These are phyloP conservation scores for Novumbra hubbsi DNA, from an alignment of 2,797 vertebrate species.

Conservation along the genomic window DNA sequence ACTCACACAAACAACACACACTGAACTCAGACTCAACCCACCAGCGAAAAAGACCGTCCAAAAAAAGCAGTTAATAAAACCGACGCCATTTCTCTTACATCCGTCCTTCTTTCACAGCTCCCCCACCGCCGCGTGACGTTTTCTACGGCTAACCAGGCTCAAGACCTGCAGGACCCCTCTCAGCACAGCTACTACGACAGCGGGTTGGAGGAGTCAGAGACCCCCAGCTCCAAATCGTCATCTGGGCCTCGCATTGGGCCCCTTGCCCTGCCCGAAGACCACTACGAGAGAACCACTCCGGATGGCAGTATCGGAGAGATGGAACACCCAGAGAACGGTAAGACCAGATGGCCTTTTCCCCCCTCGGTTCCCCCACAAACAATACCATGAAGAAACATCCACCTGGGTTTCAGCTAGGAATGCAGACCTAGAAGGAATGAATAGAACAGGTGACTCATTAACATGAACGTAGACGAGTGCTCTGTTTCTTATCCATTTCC, in stretches of 20 bases:
- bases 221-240: constrained; percentile 97
- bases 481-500: too few relatives aligned
- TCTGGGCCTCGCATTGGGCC: constrained; percentile 96
- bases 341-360: constrained; percentile 55
- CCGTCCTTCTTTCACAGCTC: constrained; percentile 70
- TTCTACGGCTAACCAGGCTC: constrained; percentile 93
- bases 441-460: too few relatives aligned
- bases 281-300: constrained; percentile 97
- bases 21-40: neutral
- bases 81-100: neutral
- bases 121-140: constrained; percentile 98
- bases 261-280: constrained; percentile 94
- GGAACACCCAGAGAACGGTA: constrained; percentile 98
- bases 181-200: constrained; percentile 99
- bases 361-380: neutral
- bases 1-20: constrained; percentile 25
- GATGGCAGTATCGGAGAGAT: constrained; percentile 99
- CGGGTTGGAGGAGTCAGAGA: constrained; percentile 97
- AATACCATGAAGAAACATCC: too few relatives aligned
- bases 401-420: too few relatives aligned
- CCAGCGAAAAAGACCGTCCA: neutral
- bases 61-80: neutral
- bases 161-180: constrained; percentile 95
- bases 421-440: too few relatives aligned
- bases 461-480: too few relatives aligned